Evolutionary conservation across 2,888 invertebrate species (phyloP), one percentile per base, ranked within the genome.

Genomic region (Eilema sororculum): DNA sequence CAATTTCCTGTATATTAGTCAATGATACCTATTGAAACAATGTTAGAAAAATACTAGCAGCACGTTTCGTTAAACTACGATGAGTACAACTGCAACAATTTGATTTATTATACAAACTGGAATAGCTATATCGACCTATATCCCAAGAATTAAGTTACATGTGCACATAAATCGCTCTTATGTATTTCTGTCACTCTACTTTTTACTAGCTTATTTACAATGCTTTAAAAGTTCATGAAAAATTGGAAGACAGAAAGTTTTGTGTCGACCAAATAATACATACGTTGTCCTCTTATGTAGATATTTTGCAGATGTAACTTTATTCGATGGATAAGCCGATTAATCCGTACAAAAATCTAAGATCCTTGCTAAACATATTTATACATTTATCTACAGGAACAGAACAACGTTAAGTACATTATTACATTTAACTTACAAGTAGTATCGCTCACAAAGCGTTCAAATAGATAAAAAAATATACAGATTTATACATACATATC

Each of bases 341-440:
- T 16, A 0, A n/a, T 52, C 6, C 20, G n/a, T 52, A 52, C 2
- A 52, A 52, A 52, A 52, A 67, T 64, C 58, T 61, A 46, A 60
- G 56, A 65, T 61, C 46, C 46, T 76, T 65, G 67, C 66, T 72
- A 67, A 22, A 65, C 63, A 67, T 67, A 28, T 52, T 24, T 66
- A 52, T 56, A 67, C 20, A 46, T 41, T 56, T 64, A 59, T 16
- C 33, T 2, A 28, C n/a, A 59, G 37, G 37, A 67, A 69, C 58
- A 69, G 64, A 74, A 28, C 59, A 28, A 61, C 33, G 41, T 65
- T 72, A 74, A 69, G 62, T 71, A 64, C 65, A 37, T 65, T 62
- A 52, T 67, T 73, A 75, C 59, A 70, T 64, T 46, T 72, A 71
- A 76, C 73, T 77, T 77, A 74, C 73, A 79, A 66, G 24, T 67